Evolutionary conservation across 2,888 invertebrate genomes (phyloP).

Genomic region (Arrhopalites spinosus): DNA sequence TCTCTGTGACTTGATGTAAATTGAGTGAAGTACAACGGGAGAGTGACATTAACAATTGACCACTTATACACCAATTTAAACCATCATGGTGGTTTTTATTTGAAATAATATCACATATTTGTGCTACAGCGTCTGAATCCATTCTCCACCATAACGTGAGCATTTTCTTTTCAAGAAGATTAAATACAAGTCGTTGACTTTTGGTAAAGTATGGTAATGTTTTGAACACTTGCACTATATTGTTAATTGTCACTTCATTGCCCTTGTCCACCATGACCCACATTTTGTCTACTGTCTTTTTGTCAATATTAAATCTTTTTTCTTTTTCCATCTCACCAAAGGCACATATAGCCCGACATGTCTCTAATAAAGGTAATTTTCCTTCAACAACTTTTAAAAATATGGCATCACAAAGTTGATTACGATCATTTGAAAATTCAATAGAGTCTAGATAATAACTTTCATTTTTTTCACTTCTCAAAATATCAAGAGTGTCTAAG

Average conservation of each 20-base stretch:
- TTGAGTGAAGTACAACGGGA: conserved; percentile 67
- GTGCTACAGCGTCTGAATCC: conserved; percentile 56
- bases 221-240: conserved; percentile 66
- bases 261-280: conserved; percentile 69
- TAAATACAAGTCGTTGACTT: conserved; percentile 66
- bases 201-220: conserved; percentile 66
- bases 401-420: conserved; percentile 68
- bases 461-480: conserved; percentile 56
- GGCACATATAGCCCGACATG: conserved; percentile 67
- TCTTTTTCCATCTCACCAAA: conserved; percentile 63
- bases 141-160: conserved; percentile 64
- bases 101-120: conserved; percentile 55
- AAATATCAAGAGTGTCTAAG: conserved; percentile 60
- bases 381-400: conserved; percentile 68
- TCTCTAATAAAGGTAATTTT: conserved; percentile 65
- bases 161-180: conserved; percentile 67
- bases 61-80: conserved; percentile 50
- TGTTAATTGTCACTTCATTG: conserved; percentile 65
- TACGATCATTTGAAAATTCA: conserved; percentile 58
- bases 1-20: conserved; percentile 67
- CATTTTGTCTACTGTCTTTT: conserved; percentile 66
- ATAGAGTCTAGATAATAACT: conserved; percentile 54
- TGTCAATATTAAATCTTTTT: conserved; percentile 59
- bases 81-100: conserved; percentile 4
- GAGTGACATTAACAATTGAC: conserved; percentile 58